These are phyloP conservation scores for Metellina segmentata DNA, from an alignment of 2,888 invertebrate genomes.

Conservation along the genomic window DNA sequence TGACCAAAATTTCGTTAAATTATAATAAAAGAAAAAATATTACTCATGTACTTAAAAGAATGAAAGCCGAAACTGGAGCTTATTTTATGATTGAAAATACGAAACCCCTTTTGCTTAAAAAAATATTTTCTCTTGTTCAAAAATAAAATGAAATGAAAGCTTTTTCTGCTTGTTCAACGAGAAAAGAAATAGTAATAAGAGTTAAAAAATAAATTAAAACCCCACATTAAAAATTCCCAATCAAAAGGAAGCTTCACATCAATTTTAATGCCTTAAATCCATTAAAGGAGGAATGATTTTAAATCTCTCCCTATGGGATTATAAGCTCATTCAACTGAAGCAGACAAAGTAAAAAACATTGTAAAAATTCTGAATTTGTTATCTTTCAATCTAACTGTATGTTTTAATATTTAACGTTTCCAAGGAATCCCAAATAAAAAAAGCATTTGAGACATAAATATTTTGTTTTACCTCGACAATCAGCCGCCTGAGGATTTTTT, in stretches of 20 bases:
- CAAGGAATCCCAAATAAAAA: background rate
- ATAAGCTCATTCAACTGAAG: constrained; percentile 4
- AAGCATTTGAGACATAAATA: background rate
- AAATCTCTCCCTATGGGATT: constrained; percentile 31
- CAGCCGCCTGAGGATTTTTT: background rate
- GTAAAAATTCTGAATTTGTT: constrained; percentile 25
- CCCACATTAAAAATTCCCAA: constrained; percentile 3
- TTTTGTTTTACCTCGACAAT: background rate
- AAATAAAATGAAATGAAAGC: background rate
- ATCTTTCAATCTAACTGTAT: constrained; percentile 27
- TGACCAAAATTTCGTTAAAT: background rate
- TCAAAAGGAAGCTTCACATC: constrained; percentile 30
- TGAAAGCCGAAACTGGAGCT: background rate
- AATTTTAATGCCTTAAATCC: constrained; percentile 54
- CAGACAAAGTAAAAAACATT: background rate
- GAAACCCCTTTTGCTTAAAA: background rate
- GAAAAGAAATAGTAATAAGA: background rate
- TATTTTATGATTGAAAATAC: background rate
- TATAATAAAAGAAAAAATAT: background rate
- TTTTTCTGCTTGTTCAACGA: background rate
- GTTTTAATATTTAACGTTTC: constrained; percentile 14
- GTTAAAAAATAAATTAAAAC: constrained; percentile 6
- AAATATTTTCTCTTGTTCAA: background rate
- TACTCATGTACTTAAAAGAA: background rate
- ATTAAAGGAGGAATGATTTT: constrained; percentile 43